Conservation (phyloP, 2,113 vertebrate genomes). For the Gobio gobio region DNA sequence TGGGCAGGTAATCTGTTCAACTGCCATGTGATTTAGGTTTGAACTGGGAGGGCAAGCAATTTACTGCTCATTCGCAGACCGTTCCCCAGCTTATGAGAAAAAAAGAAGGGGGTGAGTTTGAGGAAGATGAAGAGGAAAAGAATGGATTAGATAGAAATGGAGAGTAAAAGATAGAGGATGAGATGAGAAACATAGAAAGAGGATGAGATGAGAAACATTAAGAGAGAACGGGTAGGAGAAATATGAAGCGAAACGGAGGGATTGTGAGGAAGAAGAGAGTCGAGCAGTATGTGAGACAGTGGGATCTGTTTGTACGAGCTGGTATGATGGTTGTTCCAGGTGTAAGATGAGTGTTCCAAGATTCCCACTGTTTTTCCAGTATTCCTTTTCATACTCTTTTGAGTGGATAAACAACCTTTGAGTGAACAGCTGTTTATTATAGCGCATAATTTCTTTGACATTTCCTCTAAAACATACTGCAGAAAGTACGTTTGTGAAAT, state of each 20-base stretch:
- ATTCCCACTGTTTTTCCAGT: slow-evolving; percentile 30
- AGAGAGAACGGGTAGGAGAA: slow-evolving; percentile 12
- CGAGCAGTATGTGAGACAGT: background rate
- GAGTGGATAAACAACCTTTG: slow-evolving; percentile 35
- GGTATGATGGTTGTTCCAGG: slow-evolving; percentile 16
- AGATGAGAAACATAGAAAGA: slow-evolving; percentile 1
- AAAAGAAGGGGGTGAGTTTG: slow-evolving; percentile 3
- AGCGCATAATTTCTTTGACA: slow-evolving; percentile 16
- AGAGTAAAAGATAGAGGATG: slow-evolving; percentile 19
- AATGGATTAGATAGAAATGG: slow-evolving; percentile 7
- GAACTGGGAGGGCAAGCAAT: slow-evolving; percentile 68
- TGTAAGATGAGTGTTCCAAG: slow-evolving; percentile 10
- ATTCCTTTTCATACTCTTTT: slow-evolving; percentile 18
- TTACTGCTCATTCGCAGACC: slow-evolving; percentile 61
- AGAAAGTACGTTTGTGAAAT: slow-evolving; percentile 6
- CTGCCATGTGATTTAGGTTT: slow-evolving; percentile 58
- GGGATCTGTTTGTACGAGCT: slow-evolving; percentile 20
- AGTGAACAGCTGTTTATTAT: background rate
- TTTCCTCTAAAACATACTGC: background rate
- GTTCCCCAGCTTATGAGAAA: slow-evolving; percentile 54
- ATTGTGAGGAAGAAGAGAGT: background rate
- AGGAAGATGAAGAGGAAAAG: background rate
- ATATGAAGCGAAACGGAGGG: slow-evolving; percentile 27
- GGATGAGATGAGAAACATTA: slow-evolving; percentile 6
- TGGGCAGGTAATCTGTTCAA: slow-evolving; percentile 46